Base-by-base conservation (phyloP, 2,113 vertebrate genomes). In the Uria aalge region DNA sequence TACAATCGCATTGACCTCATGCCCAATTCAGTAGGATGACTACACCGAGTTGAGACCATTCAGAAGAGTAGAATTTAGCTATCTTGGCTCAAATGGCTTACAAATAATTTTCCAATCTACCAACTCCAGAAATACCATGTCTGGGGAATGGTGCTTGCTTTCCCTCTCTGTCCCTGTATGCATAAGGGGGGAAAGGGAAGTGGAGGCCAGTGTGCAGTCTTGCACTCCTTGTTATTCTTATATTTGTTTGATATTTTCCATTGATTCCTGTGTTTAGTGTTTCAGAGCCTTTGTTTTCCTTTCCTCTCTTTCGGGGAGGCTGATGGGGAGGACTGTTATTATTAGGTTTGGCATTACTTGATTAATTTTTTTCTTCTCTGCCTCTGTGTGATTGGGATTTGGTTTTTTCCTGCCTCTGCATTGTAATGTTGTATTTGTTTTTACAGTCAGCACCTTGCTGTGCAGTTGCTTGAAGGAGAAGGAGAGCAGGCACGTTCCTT, bases 341-440 rank as follows among this genome's bases (percentile, higher is more conserved):
- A 94, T 93, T 97, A 79, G 77, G 87, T 80, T 96, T 97, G 96
- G 96, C 87, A 85, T 83, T 82, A 79, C 91, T 94, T 92, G 66
- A 94, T 94, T 82, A 95, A 73, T 83, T 94, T 82, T 92, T 92
- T 95, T 91, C 89, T 95, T 92, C 74, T 85, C 71, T 97, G 91
- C 84, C 71, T 91, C 69, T 38, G 48, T 92, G 66, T 96, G 92
- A 97, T 74, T 92, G 66, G 73, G 81, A 90, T 95, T 94, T 91
- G 66, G 9, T 62, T 95, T 96, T 77, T 96, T 96, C 97, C 94
- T 96, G 95, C 87, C 67, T 85, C 74, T 92, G n/a, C 78, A 91
- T 76, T 94, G 71, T 94, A 88, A 76, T 18, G 47, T 50, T 87
- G 52, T 94, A 69, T 95, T 97, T 95, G 82, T 96, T 97, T 97